Conservation (phyloP, 2,113 vertebrate genomes). For the Catharus bicknelli region DNA sequence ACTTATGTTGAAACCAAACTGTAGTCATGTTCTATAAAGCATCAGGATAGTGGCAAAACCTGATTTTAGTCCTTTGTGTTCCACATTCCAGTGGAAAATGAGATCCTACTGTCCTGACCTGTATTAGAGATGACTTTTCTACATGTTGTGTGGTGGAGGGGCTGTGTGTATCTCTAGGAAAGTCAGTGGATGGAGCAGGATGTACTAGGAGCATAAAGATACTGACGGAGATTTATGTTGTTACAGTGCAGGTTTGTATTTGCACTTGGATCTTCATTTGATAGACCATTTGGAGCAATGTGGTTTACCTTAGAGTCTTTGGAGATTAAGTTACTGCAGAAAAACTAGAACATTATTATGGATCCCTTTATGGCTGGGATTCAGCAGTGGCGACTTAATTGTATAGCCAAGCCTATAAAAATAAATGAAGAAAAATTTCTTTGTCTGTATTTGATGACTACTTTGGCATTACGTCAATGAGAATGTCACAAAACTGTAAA, state of each 20-base stretch:
- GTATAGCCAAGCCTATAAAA: neutral
- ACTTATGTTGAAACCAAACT: accelerated
- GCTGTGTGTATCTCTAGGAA: neutral
- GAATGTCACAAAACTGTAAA: neutral
- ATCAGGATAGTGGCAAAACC: neutral
- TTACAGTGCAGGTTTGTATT: neutral
- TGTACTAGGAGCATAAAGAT: neutral
- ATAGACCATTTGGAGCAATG: neutral
- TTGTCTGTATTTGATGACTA: neutral
- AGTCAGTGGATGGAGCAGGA: neutral
- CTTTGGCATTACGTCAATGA: accelerated
- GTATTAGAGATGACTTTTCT: neutral
- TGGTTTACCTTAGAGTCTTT: neutral
- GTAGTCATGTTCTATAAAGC: neutral
- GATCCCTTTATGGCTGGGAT: accelerated
- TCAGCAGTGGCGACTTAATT: neutral
- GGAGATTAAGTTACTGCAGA: neutral
- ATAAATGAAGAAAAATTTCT: neutral
- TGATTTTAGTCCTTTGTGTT: neutral
- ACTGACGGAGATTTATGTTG: neutral
- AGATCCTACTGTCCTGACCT: neutral
- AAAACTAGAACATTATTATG: neutral
- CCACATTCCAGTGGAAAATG: neutral
- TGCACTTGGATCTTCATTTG: neutral
- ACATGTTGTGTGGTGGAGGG: neutral